Evolutionary conservation across 2,113 vertebrate genomes (phyloP).

Genomic region (Tricholaema leucomelas): DNA sequence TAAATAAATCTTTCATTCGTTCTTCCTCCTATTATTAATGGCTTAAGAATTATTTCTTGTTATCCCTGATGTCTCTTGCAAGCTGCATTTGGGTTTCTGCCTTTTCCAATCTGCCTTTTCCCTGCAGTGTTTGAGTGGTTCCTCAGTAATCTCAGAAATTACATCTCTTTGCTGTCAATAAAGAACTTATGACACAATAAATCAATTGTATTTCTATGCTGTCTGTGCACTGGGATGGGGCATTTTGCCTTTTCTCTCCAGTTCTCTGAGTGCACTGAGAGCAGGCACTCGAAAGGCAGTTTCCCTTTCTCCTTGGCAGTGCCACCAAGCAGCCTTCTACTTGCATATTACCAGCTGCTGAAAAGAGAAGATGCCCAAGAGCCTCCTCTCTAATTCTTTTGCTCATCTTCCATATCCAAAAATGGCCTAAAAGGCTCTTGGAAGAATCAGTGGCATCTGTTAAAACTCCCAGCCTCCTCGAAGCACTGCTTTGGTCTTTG

Average conservation of each 20-base stretch:
- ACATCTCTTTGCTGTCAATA: background rate
- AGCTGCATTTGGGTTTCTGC: background rate
- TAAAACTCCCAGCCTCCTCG: background rate
- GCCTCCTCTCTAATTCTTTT: background rate
- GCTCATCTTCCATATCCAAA: background rate
- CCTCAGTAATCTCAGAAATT: background rate
- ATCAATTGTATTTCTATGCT: background rate
- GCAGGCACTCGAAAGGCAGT: background rate
- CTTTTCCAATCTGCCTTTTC: background rate
- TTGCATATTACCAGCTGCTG: background rate
- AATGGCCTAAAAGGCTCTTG: background rate
- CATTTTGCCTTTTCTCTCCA: background rate
- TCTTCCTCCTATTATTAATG: background rate
- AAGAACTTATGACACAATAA: background rate
- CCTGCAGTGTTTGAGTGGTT: background rate
- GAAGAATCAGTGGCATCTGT: background rate
- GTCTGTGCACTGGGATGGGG: background rate
- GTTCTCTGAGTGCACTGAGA: background rate
- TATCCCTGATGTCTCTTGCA: background rate
- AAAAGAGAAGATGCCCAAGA: background rate
- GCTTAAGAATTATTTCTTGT: background rate
- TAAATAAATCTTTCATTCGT: background rate
- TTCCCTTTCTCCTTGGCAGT: background rate
- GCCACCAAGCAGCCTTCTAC: background rate
- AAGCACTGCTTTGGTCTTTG: background rate